These are phyloP conservation scores for Tipula unca DNA, from an alignment of 2,888 invertebrate genomes.

Conservation along the genomic window DNA sequence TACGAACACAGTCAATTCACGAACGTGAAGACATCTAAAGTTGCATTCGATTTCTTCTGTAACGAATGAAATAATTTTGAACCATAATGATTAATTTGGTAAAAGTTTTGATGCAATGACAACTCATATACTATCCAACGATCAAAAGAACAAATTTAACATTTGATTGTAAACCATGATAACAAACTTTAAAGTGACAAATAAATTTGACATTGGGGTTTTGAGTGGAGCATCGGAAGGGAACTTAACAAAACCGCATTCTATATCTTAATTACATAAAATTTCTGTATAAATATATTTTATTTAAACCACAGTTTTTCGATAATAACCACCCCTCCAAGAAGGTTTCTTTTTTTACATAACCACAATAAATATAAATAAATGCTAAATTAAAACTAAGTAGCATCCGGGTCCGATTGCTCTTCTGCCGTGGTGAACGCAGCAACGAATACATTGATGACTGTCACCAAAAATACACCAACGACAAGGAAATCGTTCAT, in stretches of 20 bases:
- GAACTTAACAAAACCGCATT: not conserved
- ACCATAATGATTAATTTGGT: too few relatives aligned
- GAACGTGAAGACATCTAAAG: too few relatives aligned
- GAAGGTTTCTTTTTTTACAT: not conserved
- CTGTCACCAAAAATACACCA: conserved; percentile 56
- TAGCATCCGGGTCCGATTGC: not conserved
- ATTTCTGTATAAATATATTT: not conserved
- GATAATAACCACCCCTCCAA: not conserved
- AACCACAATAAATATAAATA: not conserved
- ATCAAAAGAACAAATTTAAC: too few relatives aligned
- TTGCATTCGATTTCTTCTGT: too few relatives aligned
- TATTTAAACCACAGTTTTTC: not conserved
- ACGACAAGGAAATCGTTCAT: conserved; percentile 55
- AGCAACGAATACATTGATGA: conserved; percentile 60
- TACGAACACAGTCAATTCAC: too few relatives aligned
- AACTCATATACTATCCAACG: too few relatives aligned
- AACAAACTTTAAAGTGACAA: not conserved
- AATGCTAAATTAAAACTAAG: not conserved
- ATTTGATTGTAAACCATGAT: not conserved
- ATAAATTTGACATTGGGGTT: not conserved
- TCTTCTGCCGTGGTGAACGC: conserved; percentile 38
- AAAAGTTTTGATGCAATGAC: too few relatives aligned
- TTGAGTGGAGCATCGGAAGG: not conserved
- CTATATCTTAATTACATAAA: not conserved
- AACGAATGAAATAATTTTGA: too few relatives aligned